Base-by-base conservation (phyloP, 2,113 vertebrate species). In the Seriola aureovittata region DNA sequence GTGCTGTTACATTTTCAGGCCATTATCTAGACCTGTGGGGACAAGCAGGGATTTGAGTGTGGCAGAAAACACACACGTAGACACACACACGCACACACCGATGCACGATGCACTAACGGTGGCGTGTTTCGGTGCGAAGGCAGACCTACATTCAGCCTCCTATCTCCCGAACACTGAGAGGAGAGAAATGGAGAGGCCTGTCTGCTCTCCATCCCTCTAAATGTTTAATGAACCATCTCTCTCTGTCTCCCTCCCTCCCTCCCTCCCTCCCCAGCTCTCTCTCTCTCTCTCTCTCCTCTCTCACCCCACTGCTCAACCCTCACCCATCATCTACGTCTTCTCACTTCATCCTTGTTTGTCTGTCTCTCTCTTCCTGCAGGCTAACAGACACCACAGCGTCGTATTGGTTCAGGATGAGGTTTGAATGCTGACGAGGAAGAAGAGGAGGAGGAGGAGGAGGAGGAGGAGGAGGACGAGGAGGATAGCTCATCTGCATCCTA, bases 161-260 rank as follows among this genome's bases (percentile, higher is more conserved):
- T 12, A 71, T 84, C 85, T 86, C 42, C 79, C 63, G 78, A 89
- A 85, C 65, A 81, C 78, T 80, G 65, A 84, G 80, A 82, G 81
- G 58, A 78, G 68, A 86, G 80, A 81, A 87, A 87, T 85, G 17
- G 69, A 83, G 88, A 89, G 74, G 87, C 71, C 87, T 89, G 85
- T 88, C 90, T 88, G 83, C 88, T 92, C 83, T 71, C 85, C 83
- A 85, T 91, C 71, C 82, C 78, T 92, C 89, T 93, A 86, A 93
- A 91, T 91, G 90, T 93, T 92, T 88, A 86, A 90, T 90, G 87
- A 92, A 90, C 59, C 91, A 78, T 86, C 84, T 38, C 86, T 86
- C 78, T 69, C 80, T 60, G 6, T 48, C 79, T 52, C 54, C 11
- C 55, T 63, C 21, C 13, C 79, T 52, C 54, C 11, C 55, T 63